phyloP scores from a whole-genome alignment of 2,888 invertebrate species.

The Polydrusus cervinus region DNA sequence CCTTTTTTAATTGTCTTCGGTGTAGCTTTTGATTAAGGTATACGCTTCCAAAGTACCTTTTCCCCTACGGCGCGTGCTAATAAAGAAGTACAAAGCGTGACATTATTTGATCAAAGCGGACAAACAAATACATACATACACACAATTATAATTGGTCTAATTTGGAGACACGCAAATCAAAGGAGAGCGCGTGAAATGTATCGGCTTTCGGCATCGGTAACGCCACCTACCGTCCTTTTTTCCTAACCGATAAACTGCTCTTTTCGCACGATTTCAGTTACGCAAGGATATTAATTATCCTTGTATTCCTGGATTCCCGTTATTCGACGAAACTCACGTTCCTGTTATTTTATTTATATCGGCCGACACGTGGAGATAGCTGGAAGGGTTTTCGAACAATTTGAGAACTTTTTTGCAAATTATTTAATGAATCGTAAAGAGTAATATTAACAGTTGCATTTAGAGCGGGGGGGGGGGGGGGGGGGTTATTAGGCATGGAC shows the following conservation, averaged over 20 bases:
- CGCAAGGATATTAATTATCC: slow-evolving; percentile 65
- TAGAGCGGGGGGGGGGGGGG: too few relatives aligned
- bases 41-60: too few relatives aligned
- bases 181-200: not conserved
- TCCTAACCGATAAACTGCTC: not conserved
- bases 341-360: too few relatives aligned
- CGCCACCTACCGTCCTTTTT: not conserved
- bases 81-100: not conserved
- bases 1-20: too few relatives aligned
- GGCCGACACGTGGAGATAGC: too few relatives aligned
- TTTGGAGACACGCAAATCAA: slow-evolving; percentile 14
- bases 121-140: slow-evolving; percentile 9
- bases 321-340: slow-evolving; percentile 10
- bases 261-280: slow-evolving; percentile 58
- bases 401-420: too few relatives aligned
- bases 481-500: too few relatives aligned
- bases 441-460: too few relatives aligned
- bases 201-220: slow-evolving; percentile 6
- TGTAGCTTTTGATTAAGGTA: too few relatives aligned
- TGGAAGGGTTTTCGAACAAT: too few relatives aligned
- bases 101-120: slow-evolving; percentile 5
- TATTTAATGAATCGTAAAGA: too few relatives aligned
- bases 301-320: slow-evolving; percentile 55
- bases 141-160: slow-evolving; percentile 11
- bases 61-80: too few relatives aligned